These are phyloP conservation scores for Caranx melampygus DNA, from an alignment of 2,113 vertebrate genomes.

Conservation along the genomic window DNA sequence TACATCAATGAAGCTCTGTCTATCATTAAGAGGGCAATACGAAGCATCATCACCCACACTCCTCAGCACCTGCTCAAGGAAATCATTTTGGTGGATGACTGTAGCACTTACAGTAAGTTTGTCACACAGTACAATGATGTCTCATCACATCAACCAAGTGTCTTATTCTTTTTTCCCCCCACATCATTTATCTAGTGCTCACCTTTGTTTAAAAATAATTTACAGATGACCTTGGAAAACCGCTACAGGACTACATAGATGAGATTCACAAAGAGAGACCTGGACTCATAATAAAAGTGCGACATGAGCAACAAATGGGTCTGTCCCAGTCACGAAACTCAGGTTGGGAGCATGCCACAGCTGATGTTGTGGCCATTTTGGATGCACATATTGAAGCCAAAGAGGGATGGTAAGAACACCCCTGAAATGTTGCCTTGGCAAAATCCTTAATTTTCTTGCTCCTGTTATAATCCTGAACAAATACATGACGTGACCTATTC, in stretches of 20 bases:
- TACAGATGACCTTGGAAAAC: conserved; percentile 70
- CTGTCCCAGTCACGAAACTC: conserved; percentile 78
- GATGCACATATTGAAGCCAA: conserved; percentile 86
- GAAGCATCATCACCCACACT: conserved; percentile 81
- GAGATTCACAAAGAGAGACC: conserved; percentile 59
- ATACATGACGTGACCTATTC: background rate
- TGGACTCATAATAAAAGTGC: conserved; percentile 68
- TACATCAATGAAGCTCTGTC: conserved; percentile 86
- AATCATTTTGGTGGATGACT: conserved; percentile 86
- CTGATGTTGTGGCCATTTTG: conserved; percentile 84
- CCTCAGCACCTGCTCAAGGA: conserved; percentile 83
- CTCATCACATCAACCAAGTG: too few species aligned
- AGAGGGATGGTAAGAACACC: conserved; percentile 57
- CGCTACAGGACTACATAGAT: conserved; percentile 53
- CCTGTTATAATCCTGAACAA: background rate
- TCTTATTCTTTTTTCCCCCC: too few species aligned
- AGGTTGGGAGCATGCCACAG: conserved; percentile 77
- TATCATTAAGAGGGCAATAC: conserved; percentile 80
- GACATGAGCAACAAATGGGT: conserved; percentile 77
- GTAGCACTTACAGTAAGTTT: conserved; percentile 82
- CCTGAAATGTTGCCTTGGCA: background rate
- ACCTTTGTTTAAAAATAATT: conserved; percentile 10
- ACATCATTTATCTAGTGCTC: background rate
- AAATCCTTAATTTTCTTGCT: background rate
- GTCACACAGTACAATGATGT: background rate